phyloP scores from a whole-genome alignment of 2,113 vertebrate species.

The Pitta sordida region DNA sequence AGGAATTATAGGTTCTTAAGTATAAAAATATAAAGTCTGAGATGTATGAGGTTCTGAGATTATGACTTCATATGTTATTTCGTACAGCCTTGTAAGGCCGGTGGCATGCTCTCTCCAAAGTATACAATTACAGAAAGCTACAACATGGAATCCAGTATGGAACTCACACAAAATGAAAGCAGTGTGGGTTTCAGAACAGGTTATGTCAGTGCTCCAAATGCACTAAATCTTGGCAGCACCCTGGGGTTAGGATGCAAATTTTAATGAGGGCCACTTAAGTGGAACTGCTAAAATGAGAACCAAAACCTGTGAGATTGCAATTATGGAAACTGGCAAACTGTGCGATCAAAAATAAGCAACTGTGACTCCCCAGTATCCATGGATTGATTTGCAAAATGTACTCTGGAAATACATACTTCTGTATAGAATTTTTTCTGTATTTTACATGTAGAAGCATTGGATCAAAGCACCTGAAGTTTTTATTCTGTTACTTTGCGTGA shows the following conservation, averaged over 20 bases:
- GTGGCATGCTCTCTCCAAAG: not conserved
- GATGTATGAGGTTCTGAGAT: not conserved
- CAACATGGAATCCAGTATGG: not conserved
- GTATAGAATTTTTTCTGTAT: not conserved
- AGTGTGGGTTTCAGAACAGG: not conserved
- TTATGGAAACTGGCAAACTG: not conserved
- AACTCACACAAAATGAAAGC: not conserved
- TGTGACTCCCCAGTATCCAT: not conserved
- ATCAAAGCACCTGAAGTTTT: not conserved
- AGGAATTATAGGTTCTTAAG: not conserved
- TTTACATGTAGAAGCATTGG: not conserved
- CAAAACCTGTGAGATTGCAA: constrained; percentile 15
- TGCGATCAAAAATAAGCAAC: constrained; percentile 11
- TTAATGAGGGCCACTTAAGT: not conserved
- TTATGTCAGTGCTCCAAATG: not conserved
- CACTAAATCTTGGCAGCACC: not conserved
- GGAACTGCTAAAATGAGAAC: not conserved
- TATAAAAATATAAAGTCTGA: not conserved
- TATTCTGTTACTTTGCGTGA: not conserved
- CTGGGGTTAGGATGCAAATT: not conserved
- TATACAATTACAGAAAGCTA: not conserved
- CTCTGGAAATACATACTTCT: not conserved
- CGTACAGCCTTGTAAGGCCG: not conserved
- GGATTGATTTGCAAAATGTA: not conserved
- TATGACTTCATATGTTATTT: not conserved